These are phyloP conservation scores for Nicator chloris DNA, from an alignment of 2,113 vertebrate species.

Conservation along the genomic window DNA sequence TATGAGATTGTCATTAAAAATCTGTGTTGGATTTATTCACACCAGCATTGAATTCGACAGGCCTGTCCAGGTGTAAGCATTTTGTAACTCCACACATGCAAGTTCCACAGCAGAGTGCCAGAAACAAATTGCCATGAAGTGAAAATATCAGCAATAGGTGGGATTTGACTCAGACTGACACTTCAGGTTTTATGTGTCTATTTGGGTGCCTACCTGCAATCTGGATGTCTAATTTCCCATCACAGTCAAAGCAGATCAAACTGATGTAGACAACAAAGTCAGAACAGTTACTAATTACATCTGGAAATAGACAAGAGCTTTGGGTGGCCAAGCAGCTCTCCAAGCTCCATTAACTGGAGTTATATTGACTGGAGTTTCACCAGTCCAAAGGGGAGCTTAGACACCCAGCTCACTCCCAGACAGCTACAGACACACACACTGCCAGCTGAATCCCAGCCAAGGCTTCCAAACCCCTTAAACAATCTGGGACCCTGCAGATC, in stretches of 20 bases:
- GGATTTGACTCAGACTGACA: neutral
- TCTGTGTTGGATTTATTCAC: neutral
- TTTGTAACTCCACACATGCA: neutral
- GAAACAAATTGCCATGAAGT: neutral
- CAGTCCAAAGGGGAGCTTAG: neutral
- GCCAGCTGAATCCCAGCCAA: neutral
- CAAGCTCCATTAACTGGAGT: neutral
- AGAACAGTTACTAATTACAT: neutral
- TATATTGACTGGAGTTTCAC: neutral
- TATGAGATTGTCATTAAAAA: neutral
- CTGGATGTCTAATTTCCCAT: neutral
- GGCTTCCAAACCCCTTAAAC: neutral
- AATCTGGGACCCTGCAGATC: neutral
- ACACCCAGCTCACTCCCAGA: neutral
- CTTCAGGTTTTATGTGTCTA: neutral
- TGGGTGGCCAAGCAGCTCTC: neutral
- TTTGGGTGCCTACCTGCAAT: neutral
- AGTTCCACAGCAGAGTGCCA: neutral
- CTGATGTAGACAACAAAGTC: neutral
- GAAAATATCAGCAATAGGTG: neutral
- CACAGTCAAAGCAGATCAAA: neutral
- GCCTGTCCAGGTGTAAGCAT: neutral
- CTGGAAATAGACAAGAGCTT: neutral
- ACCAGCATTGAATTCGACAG: neutral
- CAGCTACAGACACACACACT: neutral